Evolutionary conservation across 1,140 invertebrate genomes (phyloP).

Genomic region (Aphelinus certus): DNA sequence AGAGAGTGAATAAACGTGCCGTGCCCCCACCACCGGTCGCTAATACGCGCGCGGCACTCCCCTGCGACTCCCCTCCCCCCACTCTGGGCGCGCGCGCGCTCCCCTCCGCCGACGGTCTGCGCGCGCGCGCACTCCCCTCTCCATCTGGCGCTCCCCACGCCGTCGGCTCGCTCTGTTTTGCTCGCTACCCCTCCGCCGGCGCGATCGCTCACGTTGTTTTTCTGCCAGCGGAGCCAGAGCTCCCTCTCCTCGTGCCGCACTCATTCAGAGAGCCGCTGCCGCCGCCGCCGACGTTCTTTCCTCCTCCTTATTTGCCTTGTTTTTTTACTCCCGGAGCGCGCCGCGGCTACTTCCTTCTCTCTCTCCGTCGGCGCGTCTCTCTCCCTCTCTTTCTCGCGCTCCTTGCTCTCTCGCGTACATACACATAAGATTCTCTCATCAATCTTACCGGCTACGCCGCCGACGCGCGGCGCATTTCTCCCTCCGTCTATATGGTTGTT

Average conservation of each 20-base stretch:
- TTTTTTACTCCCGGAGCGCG: slow-evolving; percentile 5
- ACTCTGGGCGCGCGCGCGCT: neutral
- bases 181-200: neutral
- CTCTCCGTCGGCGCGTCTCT: slow-evolving; percentile 5
- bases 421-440: too few relatives aligned
- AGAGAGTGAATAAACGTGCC: neutral
- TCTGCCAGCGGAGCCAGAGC: too few relatives aligned
- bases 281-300: slow-evolving; percentile 1
- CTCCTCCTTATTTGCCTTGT: neutral
- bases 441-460: too few relatives aligned
- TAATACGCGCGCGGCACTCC: neutral
- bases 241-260: too few relatives aligned
- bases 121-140: neutral
- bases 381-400: too few relatives aligned
- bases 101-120: neutral
- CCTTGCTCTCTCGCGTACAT: too few relatives aligned
- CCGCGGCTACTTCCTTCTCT: slow-evolving; percentile 35
- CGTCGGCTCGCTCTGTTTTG: neutral
- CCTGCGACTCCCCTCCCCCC: neutral
- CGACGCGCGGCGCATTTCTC: too few relatives aligned
- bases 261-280: neutral
- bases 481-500: too few relatives aligned
- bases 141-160: neutral
- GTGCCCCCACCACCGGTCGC: too few relatives aligned
- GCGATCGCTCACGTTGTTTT: too few relatives aligned